Conservation (phyloP, 2,797 vertebrate species). For the Enteromius viviparus region DNA sequence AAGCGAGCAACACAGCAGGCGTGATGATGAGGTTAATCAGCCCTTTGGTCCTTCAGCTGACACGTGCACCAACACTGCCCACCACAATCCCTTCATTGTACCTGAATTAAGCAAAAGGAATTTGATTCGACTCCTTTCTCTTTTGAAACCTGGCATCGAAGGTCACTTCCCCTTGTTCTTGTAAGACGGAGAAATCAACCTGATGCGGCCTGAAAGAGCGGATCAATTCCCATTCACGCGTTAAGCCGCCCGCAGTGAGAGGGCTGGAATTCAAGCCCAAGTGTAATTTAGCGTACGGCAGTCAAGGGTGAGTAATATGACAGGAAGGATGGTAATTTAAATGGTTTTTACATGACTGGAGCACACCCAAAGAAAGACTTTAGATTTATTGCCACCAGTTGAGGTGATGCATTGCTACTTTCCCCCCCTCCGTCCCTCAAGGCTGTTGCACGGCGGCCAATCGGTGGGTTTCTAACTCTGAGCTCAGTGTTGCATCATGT, state of each 20-base stretch:
- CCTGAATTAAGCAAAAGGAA: constrained; percentile 53
- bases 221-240: constrained; percentile 63
- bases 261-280: constrained; percentile 55
- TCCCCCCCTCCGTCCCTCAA: constrained; percentile 11
- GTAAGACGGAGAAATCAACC: constrained; percentile 49
- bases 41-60: constrained; percentile 3
- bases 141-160: constrained; percentile 31
- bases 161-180: constrained; percentile 28
- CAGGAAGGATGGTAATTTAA: constrained; percentile 62
- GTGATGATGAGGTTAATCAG: constrained; percentile 37
- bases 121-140: constrained; percentile 38
- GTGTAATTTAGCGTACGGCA: constrained; percentile 57
- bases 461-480: constrained; percentile 72
- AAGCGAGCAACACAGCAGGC: constrained; percentile 23
- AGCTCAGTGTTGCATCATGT: constrained; percentile 78
- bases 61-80: constrained; percentile 31
- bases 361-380: constrained; percentile 56
- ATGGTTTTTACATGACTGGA: constrained; percentile 56
- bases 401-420: constrained; percentile 50
- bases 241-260: constrained; percentile 64
- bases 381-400: constrained; percentile 60
- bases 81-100: constrained; percentile 46
- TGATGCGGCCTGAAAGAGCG: constrained; percentile 60
- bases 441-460: constrained; percentile 41
- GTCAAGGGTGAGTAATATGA: constrained; percentile 55